Evolutionary conservation across 37 sponge, comb jelly and placozoan species (phyloP).

Genomic region (Halisarca cf. caerulea): DNA sequence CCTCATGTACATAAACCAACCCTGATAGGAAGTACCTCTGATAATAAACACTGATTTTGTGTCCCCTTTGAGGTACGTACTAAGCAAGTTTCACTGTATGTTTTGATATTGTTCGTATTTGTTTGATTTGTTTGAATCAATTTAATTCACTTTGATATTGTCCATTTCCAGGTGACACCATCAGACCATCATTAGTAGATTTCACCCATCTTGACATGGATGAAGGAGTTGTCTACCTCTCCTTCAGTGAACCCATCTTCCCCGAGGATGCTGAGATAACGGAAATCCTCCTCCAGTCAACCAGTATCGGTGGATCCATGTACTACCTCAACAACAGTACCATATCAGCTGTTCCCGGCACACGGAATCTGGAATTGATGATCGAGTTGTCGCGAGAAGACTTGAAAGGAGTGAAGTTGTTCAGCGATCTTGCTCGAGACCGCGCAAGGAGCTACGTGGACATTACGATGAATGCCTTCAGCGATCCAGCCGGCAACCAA

Average conservation of each 20-base stretch:
- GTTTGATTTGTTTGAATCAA: no score
- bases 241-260: conserved; percentile 82
- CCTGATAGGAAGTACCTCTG: no score
- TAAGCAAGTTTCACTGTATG: no score
- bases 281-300: conserved; percentile 56
- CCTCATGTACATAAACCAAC: no score
- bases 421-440: conserved; percentile 38
- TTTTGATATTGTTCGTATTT: no score
- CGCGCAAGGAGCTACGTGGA: conserved; percentile 36
- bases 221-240: conserved; percentile 50
- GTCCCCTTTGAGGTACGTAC: no score
- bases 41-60: no score
- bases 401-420: conserved; percentile 62
- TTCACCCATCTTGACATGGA: conserved; percentile 85
- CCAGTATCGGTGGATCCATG: conserved; percentile 23
- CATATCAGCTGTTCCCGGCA: conserved; percentile 28
- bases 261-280: conserved; percentile 55
- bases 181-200: conserved; percentile 38
- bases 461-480: conserved; percentile 59
- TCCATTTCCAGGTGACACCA: conserved; percentile 46
- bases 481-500: conserved; percentile 75
- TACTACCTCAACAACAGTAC: conserved; percentile 54
- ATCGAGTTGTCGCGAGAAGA: conserved; percentile 63
- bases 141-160: background rate
- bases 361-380: conserved; percentile 37